These are phyloP conservation scores for Cantharis flavilabris DNA, from an alignment of 2,888 invertebrate species.

Conservation along the genomic window DNA sequence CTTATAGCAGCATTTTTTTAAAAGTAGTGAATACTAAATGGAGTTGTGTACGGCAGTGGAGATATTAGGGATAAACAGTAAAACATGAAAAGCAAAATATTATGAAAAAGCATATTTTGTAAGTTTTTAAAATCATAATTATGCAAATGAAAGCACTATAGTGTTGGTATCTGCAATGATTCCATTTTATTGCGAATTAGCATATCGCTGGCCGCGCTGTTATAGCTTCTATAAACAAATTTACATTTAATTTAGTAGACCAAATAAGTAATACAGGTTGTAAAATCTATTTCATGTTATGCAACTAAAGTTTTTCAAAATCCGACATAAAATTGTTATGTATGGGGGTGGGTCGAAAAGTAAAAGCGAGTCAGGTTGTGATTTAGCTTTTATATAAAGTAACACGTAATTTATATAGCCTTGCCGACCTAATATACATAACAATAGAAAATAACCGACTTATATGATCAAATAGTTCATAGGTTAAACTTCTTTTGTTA, in stretches of 20 bases:
- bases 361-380: not conserved
- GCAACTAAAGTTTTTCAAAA: not conserved
- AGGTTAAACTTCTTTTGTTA: not conserved
- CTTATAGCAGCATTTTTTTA: too few relatives aligned
- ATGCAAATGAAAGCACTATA: slow-evolving; percentile 37
- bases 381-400: not conserved
- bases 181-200: slow-evolving; percentile 16
- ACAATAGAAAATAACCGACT: not conserved
- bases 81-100: too few relatives aligned
- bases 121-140: slow-evolving; percentile 32
- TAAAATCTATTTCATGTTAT: not conserved
- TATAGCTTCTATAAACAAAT: slow-evolving; percentile 1
- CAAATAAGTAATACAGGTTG: slow-evolving; percentile 1
- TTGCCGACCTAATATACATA: not conserved
- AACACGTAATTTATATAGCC: not conserved
- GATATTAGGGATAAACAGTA: too few relatives aligned
- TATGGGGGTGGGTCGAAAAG: not conserved
- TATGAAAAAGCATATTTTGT: not conserved
- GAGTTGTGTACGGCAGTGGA: too few relatives aligned
- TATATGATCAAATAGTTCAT: not conserved
- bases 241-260: not conserved
- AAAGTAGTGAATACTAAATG: too few relatives aligned
- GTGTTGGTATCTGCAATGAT: slow-evolving; percentile 8
- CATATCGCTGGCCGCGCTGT: slow-evolving; percentile 5
- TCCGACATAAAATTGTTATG: not conserved